These are phyloP conservation scores for Trematocara zebra DNA, from an alignment of 2,113 vertebrate genomes.

Conservation along the genomic window DNA sequence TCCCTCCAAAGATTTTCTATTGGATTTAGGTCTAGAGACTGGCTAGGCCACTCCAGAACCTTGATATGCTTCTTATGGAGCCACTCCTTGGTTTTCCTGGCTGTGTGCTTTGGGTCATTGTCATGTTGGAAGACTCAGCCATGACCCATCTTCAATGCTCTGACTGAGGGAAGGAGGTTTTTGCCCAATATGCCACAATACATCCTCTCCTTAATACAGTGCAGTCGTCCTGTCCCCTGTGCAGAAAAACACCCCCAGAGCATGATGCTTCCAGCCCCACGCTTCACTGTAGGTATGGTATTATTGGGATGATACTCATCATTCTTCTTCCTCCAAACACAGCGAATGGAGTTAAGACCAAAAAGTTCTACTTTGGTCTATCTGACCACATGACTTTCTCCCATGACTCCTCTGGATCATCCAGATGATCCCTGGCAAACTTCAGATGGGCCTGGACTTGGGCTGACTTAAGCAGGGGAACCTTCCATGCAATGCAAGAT, in stretches of 20 bases:
- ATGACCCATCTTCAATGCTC: neutral
- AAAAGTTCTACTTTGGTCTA: neutral
- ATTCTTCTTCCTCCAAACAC: neutral
- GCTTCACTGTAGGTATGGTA: neutral
- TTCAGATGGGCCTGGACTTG: fast-evolving
- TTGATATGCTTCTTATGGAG: neutral
- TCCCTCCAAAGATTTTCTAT: neutral
- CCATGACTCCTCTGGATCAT: neutral
- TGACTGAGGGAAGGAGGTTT: neutral
- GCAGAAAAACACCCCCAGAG: too few relatives aligned
- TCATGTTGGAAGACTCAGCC: neutral
- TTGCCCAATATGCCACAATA: neutral
- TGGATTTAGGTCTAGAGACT: neutral
- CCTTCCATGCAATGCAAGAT: neutral
- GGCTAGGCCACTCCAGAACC: neutral
- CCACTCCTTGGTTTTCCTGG: neutral
- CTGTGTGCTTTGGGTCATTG: neutral
- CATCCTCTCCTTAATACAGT: neutral
- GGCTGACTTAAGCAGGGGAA: neutral
- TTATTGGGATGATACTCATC: neutral
- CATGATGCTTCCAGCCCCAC: neutral
- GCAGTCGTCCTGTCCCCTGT: too few relatives aligned
- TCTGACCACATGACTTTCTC: neutral
- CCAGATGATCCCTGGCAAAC: neutral
- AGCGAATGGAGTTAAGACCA: neutral